A percentile compares a stretch with the other conserved stretches of the same genome.
phyloP scores from a whole-genome alignment of 2,113 vertebrate species.

The Perca flavescens region DNA sequence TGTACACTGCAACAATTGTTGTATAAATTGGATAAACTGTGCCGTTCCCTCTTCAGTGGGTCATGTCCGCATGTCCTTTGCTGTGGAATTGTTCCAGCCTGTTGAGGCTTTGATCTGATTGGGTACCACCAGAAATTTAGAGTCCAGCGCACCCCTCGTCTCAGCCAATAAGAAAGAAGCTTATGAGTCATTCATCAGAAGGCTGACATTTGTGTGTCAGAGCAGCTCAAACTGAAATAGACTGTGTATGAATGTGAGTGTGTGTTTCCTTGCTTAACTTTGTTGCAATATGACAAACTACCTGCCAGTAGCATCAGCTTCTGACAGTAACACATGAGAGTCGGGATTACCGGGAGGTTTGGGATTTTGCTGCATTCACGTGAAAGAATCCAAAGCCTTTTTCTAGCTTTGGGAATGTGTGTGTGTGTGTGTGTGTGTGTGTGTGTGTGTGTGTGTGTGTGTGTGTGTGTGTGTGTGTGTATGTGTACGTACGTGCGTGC shows the following conservation, averaged over 20 bases:
- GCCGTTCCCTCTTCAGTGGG: background rate
- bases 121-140: conserved; percentile 14
- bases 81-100: background rate
- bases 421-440: conserved; percentile 13
- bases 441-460: conserved; percentile 17
- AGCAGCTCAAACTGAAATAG: conserved; percentile 68
- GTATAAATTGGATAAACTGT: background rate
- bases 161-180: conserved; percentile 25
- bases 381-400: conserved; percentile 30
- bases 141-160: background rate
- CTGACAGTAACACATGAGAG: conserved; percentile 3
- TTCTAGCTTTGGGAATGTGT: background rate
- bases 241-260: conserved; percentile 1
- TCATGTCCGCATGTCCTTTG: conserved; percentile 29
- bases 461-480: conserved; percentile 9
- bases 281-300: conserved; percentile 39
- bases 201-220: conserved; percentile 62
- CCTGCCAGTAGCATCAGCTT: conserved; percentile 21
- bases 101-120: conserved; percentile 28
- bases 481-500: conserved; percentile 2
- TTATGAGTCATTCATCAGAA: conserved; percentile 50
- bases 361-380: conserved; percentile 43
- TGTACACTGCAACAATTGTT: too few species aligned
- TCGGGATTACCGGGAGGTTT: conserved; percentile 42
- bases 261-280: conserved; percentile 30